Evolutionary conservation across 2,888 invertebrate species (phyloP).

Genomic region (Ophion obscuratus): DNA sequence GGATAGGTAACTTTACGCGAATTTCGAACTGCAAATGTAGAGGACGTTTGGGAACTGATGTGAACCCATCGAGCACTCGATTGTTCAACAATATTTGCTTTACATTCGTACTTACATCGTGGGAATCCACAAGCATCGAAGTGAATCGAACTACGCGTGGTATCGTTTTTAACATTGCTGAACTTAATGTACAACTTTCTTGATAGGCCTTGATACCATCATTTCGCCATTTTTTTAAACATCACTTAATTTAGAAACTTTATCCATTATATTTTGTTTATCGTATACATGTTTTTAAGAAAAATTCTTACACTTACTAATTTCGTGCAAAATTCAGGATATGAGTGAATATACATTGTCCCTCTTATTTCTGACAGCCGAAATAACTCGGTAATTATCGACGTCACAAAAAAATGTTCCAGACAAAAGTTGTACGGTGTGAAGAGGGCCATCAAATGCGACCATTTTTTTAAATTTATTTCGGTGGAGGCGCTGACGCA

Average conservation of each 20-base stretch:
- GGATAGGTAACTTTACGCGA: slow-evolving; percentile 4
- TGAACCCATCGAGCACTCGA: neutral
- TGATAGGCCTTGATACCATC: neutral
- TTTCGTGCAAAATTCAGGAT: neutral
- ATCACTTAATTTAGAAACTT: neutral
- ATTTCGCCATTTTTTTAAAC: neutral
- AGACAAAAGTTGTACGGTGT: too few relatives aligned
- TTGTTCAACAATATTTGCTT: neutral
- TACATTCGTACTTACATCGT: neutral
- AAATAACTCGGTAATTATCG: too few relatives aligned
- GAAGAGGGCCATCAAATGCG: too few relatives aligned
- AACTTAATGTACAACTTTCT: neutral
- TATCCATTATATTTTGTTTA: neutral
- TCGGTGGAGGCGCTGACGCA: too few relatives aligned
- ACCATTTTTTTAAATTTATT: too few relatives aligned
- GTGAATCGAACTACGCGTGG: neutral
- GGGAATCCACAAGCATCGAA: neutral
- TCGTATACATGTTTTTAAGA: neutral
- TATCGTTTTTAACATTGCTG: neutral
- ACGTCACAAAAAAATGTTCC: too few relatives aligned
- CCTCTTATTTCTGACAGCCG: too few relatives aligned
- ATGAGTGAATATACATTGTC: neutral
- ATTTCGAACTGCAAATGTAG: slow-evolving; percentile 10
- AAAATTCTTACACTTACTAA: neutral
- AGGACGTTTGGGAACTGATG: neutral